Evolutionary conservation across 1,140 invertebrate species (phyloP).

Genomic region (Chymomyza costata): DNA sequence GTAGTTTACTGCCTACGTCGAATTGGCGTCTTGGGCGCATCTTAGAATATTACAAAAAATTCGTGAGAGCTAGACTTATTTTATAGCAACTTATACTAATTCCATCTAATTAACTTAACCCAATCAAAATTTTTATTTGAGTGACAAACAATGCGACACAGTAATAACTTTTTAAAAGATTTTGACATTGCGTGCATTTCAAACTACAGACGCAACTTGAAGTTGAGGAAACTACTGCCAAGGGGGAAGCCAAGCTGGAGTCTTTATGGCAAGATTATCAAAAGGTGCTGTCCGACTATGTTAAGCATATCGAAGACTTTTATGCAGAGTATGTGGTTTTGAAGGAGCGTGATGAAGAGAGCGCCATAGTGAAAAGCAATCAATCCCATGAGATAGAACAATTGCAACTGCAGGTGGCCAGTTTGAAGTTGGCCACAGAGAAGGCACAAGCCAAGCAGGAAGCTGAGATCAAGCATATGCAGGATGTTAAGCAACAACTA

Average conservation of each 20-base stretch:
- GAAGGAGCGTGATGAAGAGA: conserved; percentile 68
- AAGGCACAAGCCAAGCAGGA: conserved; percentile 57
- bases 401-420: conserved; percentile 47
- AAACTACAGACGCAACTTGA: conserved; percentile 62
- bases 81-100: no score
- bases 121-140: no score
- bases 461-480: conserved; percentile 47
- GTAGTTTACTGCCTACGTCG: no score
- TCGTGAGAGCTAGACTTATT: no score
- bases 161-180: conserved; percentile 1
- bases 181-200: neutral
- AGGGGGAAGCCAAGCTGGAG: conserved; percentile 63
- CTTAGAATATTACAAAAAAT: no score
- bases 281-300: conserved; percentile 58
- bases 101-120: no score
- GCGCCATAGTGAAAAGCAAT: conserved; percentile 51
- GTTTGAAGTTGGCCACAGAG: conserved; percentile 50
- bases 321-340: conserved; percentile 72
- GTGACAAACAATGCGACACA: neutral
- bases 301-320: conserved; percentile 63
- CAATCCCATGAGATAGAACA: conserved; percentile 62
- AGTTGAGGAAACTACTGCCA: conserved; percentile 59
- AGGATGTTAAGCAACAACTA: conserved; percentile 48
- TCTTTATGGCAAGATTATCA: conserved; percentile 70
- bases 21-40: no score